phyloP scores from a whole-genome alignment of 2,888 invertebrate genomes.

The Lumbricus terrestris region DNA sequence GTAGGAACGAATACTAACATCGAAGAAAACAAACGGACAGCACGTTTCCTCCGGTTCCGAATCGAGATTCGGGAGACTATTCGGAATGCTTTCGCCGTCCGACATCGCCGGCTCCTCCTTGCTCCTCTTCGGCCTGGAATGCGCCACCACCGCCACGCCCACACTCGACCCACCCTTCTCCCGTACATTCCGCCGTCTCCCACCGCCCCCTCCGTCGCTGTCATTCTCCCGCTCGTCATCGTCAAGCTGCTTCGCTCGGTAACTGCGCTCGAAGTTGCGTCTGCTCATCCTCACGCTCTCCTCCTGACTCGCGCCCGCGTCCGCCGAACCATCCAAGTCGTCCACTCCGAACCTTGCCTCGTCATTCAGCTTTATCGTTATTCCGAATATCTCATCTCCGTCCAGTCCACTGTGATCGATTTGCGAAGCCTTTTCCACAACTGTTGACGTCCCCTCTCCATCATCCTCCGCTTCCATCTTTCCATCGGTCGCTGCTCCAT shows the following conservation, averaged over 20 bases:
- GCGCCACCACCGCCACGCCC: background rate
- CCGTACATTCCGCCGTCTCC: too few species aligned
- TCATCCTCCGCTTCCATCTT: background rate
- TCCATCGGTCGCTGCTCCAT: background rate
- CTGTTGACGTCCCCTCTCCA: background rate
- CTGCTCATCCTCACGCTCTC: background rate
- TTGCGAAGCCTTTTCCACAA: background rate
- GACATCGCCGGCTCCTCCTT: background rate
- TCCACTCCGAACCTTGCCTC: background rate
- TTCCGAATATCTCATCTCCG: background rate
- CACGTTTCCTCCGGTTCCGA: slow-evolving; percentile 16
- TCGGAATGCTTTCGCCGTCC: slow-evolving; percentile 14
- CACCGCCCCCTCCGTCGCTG: background rate
- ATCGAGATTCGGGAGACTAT: background rate
- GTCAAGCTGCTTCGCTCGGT: background rate
- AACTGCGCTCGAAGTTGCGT: background rate
- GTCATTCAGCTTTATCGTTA: background rate
- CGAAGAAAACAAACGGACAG: background rate
- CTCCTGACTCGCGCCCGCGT: background rate
- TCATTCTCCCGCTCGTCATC: background rate
- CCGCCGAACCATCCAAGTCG: background rate
- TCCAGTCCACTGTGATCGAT: background rate
- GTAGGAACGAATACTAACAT: slow-evolving; percentile 7
- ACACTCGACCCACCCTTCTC: background rate
- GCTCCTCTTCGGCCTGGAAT: background rate